These are phyloP conservation scores for Lysiphlebus fabarum DNA, from an alignment of 1,140 invertebrate species.

Conservation along the genomic window DNA sequence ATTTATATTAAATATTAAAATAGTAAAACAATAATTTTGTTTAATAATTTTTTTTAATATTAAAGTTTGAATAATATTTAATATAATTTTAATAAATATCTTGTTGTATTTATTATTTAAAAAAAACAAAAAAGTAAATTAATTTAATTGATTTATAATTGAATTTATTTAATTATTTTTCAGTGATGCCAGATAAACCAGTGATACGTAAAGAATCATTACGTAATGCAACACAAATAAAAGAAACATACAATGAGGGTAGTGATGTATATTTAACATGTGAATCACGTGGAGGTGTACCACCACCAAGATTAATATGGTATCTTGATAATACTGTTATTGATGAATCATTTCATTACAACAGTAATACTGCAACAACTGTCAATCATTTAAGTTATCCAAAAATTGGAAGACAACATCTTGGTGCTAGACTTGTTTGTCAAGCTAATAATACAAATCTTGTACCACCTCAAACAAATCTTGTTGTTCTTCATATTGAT, in stretches of 20 bases:
- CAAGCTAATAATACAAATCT: constrained; percentile 84
- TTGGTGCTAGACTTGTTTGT: constrained; percentile 74
- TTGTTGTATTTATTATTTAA: no score
- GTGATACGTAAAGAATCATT: constrained; percentile 55
- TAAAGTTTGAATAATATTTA: no score
- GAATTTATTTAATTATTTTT: constrained; percentile 8
- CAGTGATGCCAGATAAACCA: constrained; percentile 55
- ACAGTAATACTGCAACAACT: constrained; percentile 63
- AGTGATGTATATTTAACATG: constrained; percentile 59
- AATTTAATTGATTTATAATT: no score
- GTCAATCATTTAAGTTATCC: constrained; percentile 75
- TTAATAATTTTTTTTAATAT: no score
- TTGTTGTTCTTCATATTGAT: constrained; percentile 79
- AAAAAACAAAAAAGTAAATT: no score
- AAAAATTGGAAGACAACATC: constrained; percentile 71
- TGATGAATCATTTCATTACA: constrained; percentile 75
- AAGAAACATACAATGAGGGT: constrained; percentile 62
- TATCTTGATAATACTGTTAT: constrained; percentile 78
- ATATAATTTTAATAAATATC: no score
- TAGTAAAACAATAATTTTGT: no score
- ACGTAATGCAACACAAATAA: constrained; percentile 44
- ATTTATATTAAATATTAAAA: no score
- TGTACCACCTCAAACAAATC: constrained; percentile 67
- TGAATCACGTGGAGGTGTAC: constrained; percentile 65
- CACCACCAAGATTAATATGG: constrained; percentile 77